A percentile compares a stretch with the other conserved stretches of the same genome.
These are phyloP conservation scores for Terrapene triunguis DNA, from an alignment of 2,113 vertebrate genomes.

Conservation along the genomic window DNA sequence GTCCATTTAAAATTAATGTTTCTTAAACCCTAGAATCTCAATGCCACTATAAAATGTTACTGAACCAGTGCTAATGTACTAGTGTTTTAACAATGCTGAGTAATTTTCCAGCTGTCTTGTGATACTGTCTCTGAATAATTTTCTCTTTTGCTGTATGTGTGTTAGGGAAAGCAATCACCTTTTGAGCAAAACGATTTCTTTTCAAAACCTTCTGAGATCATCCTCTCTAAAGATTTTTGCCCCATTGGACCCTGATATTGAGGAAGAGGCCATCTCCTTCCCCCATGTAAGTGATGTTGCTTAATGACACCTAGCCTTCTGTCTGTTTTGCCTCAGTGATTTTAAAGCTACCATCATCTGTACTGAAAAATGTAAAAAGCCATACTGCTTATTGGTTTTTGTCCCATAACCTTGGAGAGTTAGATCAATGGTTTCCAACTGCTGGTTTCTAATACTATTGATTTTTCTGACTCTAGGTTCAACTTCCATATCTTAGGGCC, in stretches of 20 bases:
- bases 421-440: background rate
- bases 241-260: background rate
- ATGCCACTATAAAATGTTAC: constrained; percentile 11
- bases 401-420: background rate
- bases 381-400: background rate
- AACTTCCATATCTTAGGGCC: background rate
- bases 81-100: constrained; percentile 31
- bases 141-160: background rate
- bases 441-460: accelerated
- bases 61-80: background rate
- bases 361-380: background rate
- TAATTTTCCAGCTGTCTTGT: constrained; percentile 6
- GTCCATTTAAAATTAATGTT: constrained; percentile 5
- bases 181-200: accelerated
- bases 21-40: background rate
- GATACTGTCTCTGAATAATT: constrained; percentile 4
- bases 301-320: constrained; percentile 13
- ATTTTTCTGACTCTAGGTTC: background rate
- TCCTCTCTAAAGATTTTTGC: background rate
- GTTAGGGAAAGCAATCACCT: constrained; percentile 3
- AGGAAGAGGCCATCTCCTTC: background rate
- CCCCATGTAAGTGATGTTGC: background rate
- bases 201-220: background rate
- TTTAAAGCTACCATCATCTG: constrained; percentile 37
- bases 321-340: background rate